These are phyloP conservation scores for Glaucidium brasilianum DNA, from an alignment of 2,113 vertebrate genomes.

Conservation along the genomic window DNA sequence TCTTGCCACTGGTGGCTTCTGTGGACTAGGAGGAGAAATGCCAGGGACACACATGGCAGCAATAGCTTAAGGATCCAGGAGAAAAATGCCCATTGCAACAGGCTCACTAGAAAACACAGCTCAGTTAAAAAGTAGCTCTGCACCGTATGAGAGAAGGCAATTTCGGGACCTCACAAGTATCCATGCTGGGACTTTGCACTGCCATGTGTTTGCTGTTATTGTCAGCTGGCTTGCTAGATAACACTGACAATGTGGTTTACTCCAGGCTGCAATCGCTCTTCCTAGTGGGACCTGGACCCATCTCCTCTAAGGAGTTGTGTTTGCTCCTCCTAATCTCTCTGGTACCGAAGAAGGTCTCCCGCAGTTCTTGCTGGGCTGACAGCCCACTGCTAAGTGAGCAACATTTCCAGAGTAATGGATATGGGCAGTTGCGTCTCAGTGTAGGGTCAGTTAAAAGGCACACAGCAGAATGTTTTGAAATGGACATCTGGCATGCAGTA, in stretches of 20 bases:
- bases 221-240: neutral
- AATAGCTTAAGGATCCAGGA: neutral
- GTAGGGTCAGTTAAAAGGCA: slow-evolving; percentile 49
- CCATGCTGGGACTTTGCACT: neutral
- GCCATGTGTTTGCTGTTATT: neutral
- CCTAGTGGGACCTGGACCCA: neutral
- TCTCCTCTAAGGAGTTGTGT: neutral
- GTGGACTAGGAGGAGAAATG: neutral
- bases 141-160: neutral
- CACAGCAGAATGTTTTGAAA: slow-evolving; percentile 47
- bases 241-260: neutral
- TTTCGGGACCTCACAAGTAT: neutral
- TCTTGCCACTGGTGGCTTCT: neutral
- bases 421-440: neutral
- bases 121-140: neutral
- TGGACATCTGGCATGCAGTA: slow-evolving; percentile 70
- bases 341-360: neutral
- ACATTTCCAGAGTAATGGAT: slow-evolving; percentile 4
- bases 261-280: neutral
- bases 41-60: neutral
- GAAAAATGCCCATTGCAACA: neutral
- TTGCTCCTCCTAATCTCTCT: neutral
- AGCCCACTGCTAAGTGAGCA: neutral
- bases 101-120: neutral
- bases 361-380: neutral